phyloP scores from a whole-genome alignment of 2,888 invertebrate genomes.

The Lasioglossum villosulum region DNA sequence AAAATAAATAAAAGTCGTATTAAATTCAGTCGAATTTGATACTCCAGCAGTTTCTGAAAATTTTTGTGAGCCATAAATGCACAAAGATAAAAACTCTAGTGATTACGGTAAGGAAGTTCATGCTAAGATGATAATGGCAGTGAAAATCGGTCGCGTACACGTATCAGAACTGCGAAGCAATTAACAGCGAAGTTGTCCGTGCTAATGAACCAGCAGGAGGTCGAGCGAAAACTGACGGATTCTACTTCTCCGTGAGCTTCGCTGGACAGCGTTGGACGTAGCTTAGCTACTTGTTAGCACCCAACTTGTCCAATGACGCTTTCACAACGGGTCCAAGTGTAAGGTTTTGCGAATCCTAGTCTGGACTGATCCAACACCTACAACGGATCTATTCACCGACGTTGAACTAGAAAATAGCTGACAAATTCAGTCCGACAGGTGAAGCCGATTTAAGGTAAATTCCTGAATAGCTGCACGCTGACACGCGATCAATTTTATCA shows the following conservation, averaged over 20 bases:
- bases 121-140: not conserved
- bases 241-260: not conserved
- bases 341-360: not conserved
- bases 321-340: not conserved
- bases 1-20: too few species aligned
- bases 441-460: not conserved
- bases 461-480: not conserved
- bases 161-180: not conserved
- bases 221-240: not conserved
- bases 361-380: not conserved
- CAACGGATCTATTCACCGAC: not conserved
- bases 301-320: not conserved
- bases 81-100: too few species aligned
- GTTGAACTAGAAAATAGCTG: not conserved
- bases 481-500: not conserved
- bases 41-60: too few species aligned
- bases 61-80: too few species aligned
- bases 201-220: not conserved
- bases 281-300: not conserved
- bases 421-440: not conserved
- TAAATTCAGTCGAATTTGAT: too few species aligned
- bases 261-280: not conserved
- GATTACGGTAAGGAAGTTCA: too few species aligned
- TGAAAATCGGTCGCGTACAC: not conserved
- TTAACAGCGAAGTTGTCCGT: not conserved